Conservation (phyloP, 2,888 invertebrate genomes). For the Allophyes oxyacanthae region DNA sequence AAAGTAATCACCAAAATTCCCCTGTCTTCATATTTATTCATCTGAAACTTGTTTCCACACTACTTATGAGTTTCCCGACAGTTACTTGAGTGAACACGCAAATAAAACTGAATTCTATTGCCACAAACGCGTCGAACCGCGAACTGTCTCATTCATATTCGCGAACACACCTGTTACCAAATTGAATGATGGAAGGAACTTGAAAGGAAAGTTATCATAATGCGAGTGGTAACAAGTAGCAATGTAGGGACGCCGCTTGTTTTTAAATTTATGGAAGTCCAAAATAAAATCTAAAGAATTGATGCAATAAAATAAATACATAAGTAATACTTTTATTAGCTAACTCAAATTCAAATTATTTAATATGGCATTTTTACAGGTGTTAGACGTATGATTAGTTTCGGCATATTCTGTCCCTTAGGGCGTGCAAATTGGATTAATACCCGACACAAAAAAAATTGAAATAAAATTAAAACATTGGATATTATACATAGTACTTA, state of each 20-base stretch:
- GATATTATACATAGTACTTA: too few species aligned
- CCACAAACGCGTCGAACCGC: constrained; percentile 55
- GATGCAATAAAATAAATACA: too few species aligned
- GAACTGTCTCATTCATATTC: constrained; percentile 80
- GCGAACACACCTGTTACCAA: constrained; percentile 79
- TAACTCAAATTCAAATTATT: too few species aligned
- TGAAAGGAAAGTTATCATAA: constrained; percentile 85
- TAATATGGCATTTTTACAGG: too few species aligned
- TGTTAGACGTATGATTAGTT: too few species aligned
- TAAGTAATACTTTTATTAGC: too few species aligned
- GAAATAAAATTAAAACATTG: too few species aligned
- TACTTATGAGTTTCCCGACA: constrained; percentile 22
- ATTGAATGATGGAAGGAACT: constrained; percentile 84
- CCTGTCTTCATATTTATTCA: too few species aligned
- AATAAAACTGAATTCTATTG: constrained; percentile 43
- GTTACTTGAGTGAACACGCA: constrained; percentile 47
- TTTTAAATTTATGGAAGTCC: constrained; percentile 5
- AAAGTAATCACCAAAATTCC: too few species aligned
- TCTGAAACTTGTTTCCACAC: constrained; percentile 14
- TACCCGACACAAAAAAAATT: too few species aligned
- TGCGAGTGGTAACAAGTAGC: constrained; percentile 61
- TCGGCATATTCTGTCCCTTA: too few species aligned
- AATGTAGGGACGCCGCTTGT: constrained; percentile 48
- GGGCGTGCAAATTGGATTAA: too few species aligned
- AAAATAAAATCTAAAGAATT: not conserved